phyloP scores from a whole-genome alignment of 2,888 invertebrate species.

The Sphecodes monilicornis region DNA sequence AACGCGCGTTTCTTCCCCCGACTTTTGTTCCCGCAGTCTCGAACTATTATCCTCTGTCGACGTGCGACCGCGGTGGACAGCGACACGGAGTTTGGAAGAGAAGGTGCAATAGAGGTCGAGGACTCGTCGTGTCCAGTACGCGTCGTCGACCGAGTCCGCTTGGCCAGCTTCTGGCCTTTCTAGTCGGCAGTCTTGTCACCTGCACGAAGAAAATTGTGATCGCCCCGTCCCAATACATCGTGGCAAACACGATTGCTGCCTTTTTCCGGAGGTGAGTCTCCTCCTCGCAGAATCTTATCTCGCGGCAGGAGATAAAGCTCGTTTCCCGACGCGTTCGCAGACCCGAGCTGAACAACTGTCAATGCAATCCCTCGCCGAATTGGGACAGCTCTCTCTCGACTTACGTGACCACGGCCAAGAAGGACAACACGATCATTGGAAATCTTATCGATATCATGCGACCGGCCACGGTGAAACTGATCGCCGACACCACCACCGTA shows the following conservation, averaged over 20 bases:
- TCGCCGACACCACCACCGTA: slow-evolving; percentile 78
- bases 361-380: slow-evolving; percentile 69
- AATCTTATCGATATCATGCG: slow-evolving; percentile 75
- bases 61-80: slow-evolving; percentile 65
- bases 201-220: slow-evolving; percentile 76
- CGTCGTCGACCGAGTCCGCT: slow-evolving; percentile 77
- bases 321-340: slow-evolving; percentile 42
- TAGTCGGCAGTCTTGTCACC: slow-evolving; percentile 71
- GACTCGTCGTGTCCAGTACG: slow-evolving; percentile 60
- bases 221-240: slow-evolving; percentile 74
- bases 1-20: neutral
- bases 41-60: slow-evolving; percentile 71
- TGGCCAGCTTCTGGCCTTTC: slow-evolving; percentile 74
- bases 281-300: neutral
- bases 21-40: slow-evolving; percentile 46
- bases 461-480: slow-evolving; percentile 77
- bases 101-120: slow-evolving; percentile 71
- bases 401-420: slow-evolving; percentile 62
- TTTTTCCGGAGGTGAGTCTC: slow-evolving; percentile 70
- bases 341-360: slow-evolving; percentile 69
- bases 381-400: slow-evolving; percentile 62
- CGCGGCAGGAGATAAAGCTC: neutral
- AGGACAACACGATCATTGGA: slow-evolving; percentile 72
- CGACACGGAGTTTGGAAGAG: slow-evolving; percentile 75
- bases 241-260: slow-evolving; percentile 72